Conservation (phyloP, 2,113 vertebrate genomes). For the Rhabdomys dilectus region DNA sequence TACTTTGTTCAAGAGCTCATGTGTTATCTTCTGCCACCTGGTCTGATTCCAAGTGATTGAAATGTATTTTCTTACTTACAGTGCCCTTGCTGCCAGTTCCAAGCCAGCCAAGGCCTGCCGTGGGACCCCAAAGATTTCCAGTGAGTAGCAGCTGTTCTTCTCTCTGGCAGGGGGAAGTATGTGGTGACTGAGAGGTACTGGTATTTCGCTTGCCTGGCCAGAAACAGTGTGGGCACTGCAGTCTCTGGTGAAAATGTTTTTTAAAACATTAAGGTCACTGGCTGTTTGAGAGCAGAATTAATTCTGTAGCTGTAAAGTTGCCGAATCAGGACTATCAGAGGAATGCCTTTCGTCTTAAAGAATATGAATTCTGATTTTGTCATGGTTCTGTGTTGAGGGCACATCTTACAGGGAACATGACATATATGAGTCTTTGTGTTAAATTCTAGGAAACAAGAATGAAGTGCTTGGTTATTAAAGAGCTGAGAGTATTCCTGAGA, state of each 20-base stretch:
- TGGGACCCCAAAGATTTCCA: constrained; percentile 97
- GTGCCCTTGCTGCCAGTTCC: constrained; percentile 97
- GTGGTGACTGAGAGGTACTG: constrained; percentile 89
- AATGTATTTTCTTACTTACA: constrained; percentile 89
- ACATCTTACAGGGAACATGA: background rate
- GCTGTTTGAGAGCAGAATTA: constrained; percentile 89
- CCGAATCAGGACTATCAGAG: constrained; percentile 83
- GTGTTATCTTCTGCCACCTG: background rate
- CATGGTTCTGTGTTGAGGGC: constrained; percentile 58
- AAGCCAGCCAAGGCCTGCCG: constrained; percentile 96
- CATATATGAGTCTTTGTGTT: background rate
- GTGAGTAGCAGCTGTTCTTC: constrained; percentile 95
- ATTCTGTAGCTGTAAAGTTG: constrained; percentile 88
- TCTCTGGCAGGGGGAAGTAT: constrained; percentile 86
- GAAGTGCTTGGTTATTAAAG: background rate
- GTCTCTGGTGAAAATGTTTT: constrained; percentile 91
- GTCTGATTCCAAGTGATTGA: constrained; percentile 61
- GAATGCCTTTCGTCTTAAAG: constrained; percentile 78
- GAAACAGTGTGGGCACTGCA: constrained; percentile 89
- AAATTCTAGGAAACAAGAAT: background rate
- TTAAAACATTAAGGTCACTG: constrained; percentile 92
- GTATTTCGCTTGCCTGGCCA: constrained; percentile 89
- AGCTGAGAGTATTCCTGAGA: background rate
- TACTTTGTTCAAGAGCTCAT: background rate
- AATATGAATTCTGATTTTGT: constrained; percentile 80